These are phyloP conservation scores for Chromis chromis DNA, from an alignment of 2,797 vertebrate genomes.

Conservation along the genomic window DNA sequence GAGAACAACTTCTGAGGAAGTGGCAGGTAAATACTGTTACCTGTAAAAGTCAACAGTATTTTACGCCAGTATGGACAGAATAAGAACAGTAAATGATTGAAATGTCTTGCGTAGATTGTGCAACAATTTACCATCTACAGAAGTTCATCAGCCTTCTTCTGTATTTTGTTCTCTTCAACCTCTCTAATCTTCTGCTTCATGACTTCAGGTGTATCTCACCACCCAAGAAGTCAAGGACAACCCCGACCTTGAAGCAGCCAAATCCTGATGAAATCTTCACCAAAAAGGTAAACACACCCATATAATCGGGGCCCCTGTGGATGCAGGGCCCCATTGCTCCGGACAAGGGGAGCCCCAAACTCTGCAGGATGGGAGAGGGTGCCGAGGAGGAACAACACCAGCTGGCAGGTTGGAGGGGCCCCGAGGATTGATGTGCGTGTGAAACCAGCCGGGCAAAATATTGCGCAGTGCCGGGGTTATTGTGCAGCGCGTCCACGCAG, in stretches of 20 bases:
- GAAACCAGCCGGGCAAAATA: constrained; percentile 58
- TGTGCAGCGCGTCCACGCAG: constrained; percentile 36
- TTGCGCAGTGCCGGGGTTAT: constrained; percentile 35
- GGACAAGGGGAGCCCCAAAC: constrained; percentile 44
- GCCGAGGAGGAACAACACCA: constrained; percentile 58
- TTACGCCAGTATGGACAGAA: too few species aligned
- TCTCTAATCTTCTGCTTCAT: not conserved
- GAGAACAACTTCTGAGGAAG: too few species aligned
- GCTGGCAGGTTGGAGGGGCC: constrained; percentile 64
- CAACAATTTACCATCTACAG: not conserved
- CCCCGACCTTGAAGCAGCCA: not conserved
- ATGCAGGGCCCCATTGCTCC: constrained; percentile 34
- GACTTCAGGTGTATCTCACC: constrained; percentile 33
- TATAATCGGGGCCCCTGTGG: constrained; percentile 24
- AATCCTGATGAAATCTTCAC: constrained; percentile 1
- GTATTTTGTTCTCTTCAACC: too few species aligned
- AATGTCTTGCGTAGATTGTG: too few species aligned
- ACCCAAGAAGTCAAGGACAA: constrained; percentile 8
- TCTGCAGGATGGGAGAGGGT: constrained; percentile 41
- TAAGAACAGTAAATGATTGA: too few species aligned
- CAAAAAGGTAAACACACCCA: constrained; percentile 50
- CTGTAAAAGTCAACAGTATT: too few species aligned
- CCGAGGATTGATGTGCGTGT: constrained; percentile 76
- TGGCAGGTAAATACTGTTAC: too few species aligned
- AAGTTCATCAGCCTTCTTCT: not conserved